These are phyloP conservation scores for Pithys albifrons DNA, from an alignment of 2,113 vertebrate genomes.

Conservation along the genomic window DNA sequence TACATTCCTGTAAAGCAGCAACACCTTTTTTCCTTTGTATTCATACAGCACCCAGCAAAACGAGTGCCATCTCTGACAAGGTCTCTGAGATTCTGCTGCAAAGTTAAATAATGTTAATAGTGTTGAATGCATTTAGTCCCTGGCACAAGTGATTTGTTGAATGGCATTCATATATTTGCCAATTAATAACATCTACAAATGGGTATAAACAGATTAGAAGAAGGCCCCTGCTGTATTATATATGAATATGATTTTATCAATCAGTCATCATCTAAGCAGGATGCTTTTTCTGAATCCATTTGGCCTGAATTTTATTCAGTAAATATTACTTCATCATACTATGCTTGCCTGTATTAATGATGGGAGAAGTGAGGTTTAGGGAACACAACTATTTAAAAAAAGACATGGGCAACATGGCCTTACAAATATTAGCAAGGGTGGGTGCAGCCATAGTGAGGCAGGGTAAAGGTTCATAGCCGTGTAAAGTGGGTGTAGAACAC, in stretches of 20 bases:
- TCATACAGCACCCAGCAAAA: neutral
- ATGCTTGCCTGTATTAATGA: neutral
- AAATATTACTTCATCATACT: neutral
- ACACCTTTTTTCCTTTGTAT: neutral
- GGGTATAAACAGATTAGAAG: neutral
- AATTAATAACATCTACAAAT: neutral
- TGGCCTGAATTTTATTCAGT: neutral
- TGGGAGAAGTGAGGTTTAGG: neutral
- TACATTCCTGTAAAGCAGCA: neutral
- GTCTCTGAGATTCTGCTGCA: neutral
- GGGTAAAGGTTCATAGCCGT: fast-evolving
- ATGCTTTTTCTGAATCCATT: neutral
- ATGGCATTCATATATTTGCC: neutral
- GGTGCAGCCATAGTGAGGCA: fast-evolving
- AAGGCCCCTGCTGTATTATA: neutral
- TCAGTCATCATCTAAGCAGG: fast-evolving
- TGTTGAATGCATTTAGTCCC: neutral
- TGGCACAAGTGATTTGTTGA: neutral
- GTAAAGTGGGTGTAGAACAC: neutral
- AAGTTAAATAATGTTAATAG: neutral
- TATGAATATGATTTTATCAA: neutral
- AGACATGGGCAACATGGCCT: neutral
- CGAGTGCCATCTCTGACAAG: neutral
- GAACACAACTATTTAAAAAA: neutral
- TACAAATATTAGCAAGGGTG: neutral